These are phyloP conservation scores for Dicrurus megarhynchus DNA, from an alignment of 2,113 vertebrate genomes.

Conservation along the genomic window DNA sequence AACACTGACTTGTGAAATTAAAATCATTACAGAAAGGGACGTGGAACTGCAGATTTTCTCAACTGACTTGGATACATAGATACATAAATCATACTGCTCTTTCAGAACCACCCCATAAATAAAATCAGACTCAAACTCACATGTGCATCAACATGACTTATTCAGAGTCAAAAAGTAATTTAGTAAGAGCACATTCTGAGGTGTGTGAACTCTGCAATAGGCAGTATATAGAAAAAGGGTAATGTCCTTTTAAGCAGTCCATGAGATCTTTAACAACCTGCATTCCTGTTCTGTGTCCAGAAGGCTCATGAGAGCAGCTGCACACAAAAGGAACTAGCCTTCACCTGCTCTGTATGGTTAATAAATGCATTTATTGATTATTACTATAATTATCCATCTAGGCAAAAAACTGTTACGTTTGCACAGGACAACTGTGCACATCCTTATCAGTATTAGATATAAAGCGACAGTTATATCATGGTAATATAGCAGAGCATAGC, in stretches of 20 bases:
- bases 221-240: not conserved
- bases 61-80: not conserved
- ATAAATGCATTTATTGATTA: not conserved
- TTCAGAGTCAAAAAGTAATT: constrained; percentile 1
- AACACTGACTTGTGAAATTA: not conserved
- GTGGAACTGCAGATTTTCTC: not conserved
- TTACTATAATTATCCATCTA: not conserved
- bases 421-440: not conserved
- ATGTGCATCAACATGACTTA: rapidly evolving
- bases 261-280: not conserved
- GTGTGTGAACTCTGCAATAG: not conserved
- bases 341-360: not conserved
- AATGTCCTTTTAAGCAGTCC: not conserved
- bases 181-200: not conserved
- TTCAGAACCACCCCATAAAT: not conserved
- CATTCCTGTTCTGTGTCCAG: not conserved
- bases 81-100: not conserved
- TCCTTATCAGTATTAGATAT: not conserved
- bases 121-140: not conserved
- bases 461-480: not conserved
- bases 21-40: not conserved
- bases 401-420: not conserved
- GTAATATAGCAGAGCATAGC: not conserved
- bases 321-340: not conserved
- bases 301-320: not conserved